phyloP scores from a whole-genome alignment of 2,113 vertebrate genomes.

The Trogon surrucura region DNA sequence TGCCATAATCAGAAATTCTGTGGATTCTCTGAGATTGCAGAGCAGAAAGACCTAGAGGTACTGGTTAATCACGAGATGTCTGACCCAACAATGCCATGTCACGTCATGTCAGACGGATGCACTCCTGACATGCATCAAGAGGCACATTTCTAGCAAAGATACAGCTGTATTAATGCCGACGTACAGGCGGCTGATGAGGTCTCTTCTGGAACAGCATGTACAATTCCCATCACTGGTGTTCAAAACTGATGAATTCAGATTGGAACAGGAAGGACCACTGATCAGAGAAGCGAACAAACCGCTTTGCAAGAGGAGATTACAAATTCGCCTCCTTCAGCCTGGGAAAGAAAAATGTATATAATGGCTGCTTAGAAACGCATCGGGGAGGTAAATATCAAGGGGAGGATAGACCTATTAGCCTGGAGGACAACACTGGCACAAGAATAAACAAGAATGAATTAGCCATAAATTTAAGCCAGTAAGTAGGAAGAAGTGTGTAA shows the following conservation, averaged over 20 bases:
- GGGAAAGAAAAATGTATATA: neutral
- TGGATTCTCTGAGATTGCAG: neutral
- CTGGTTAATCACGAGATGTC: neutral
- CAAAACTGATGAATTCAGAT: neutral
- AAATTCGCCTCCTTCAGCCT: neutral
- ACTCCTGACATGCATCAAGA: neutral
- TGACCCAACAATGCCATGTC: neutral
- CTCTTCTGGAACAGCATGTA: neutral
- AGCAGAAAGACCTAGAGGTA: neutral
- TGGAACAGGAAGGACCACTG: neutral
- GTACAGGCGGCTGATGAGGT: neutral
- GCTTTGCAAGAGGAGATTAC: neutral
- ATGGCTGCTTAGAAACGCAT: neutral
- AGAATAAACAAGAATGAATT: neutral
- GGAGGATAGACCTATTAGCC: neutral
- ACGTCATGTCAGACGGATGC: neutral
- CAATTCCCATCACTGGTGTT: neutral
- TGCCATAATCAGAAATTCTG: neutral
- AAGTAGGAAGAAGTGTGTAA: neutral
- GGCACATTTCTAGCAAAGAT: neutral
- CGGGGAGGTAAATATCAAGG: neutral
- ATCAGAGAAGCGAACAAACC: neutral
- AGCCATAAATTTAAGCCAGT: neutral
- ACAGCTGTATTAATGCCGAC: neutral
- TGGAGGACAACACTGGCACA: neutral